Evolutionary conservation across 2,888 invertebrate species (phyloP), one percentile per base, ranked within the genome.

Genomic region (Drosophila rubida): DNA sequence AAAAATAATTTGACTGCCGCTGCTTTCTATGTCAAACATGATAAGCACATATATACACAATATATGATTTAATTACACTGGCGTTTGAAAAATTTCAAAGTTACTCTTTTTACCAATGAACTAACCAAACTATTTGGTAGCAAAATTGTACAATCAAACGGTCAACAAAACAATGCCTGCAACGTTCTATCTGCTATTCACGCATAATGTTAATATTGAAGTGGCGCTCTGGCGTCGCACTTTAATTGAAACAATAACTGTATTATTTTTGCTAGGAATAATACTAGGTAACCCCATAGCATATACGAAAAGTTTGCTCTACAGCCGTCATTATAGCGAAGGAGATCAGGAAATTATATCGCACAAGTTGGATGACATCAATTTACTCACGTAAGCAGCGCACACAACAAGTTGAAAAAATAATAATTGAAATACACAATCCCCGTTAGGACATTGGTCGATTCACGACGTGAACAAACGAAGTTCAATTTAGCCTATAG

Each of bases 121-220:
- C n/a, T n/a, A 4, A 32, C n/a, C 32, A 32, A 32, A 32, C n/a
- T 25, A 6, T 2, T 25, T 25, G 25, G 25, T 1, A 32, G n/a
- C 30, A 32, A 32, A 32, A 32, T 32, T 32, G n/a, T n/a, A n/a
- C 1, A 42, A 23, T 37, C 27, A 4, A 19, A 49, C 19, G n/a
- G 42, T 7, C 42, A 69, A 32, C 32, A 32, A 32, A 32, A 32
- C 57, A 66, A 85, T 85, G 84, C 65, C 88, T 41, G 74, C 87
- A 46, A 69, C 68, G 37, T 75, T 78, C 49, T 45, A 61, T 4
- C 60, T 79, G 27, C 63, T 87, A 14, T 68, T 88, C 3, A 48
- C 44, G 19, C 84, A 82, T 25, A 86, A 88, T 68, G 8, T 80
- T 5, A 53, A 37, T 25, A 75, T 78, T 9, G 89, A 90, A 68